These are phyloP conservation scores for Actias luna DNA, from an alignment of 2,888 invertebrate species.

Conservation along the genomic window DNA sequence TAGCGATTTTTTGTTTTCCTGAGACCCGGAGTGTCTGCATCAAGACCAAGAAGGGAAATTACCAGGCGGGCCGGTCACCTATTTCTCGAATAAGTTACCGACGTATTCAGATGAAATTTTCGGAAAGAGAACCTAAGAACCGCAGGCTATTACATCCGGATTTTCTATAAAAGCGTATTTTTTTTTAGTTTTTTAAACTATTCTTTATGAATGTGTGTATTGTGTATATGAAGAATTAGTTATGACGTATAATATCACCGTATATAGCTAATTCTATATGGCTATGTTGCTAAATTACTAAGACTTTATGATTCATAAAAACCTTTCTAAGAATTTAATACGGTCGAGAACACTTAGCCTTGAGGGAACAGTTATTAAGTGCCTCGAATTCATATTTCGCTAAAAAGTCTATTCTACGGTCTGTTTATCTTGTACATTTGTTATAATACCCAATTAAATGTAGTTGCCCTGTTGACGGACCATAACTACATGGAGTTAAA, in stretches of 20 bases:
- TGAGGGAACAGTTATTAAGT: constrained; percentile 9
- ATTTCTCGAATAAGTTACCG: too few species aligned
- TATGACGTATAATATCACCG: background rate
- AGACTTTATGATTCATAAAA: constrained; percentile 23
- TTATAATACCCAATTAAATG: constrained; percentile 46
- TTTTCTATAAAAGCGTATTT: too few species aligned
- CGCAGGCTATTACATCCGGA: too few species aligned
- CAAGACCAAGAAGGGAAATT: too few species aligned
- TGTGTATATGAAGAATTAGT: background rate
- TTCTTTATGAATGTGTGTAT: background rate
- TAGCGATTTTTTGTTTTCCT: too few species aligned
- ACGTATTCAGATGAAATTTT: too few species aligned
- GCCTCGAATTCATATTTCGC: constrained; percentile 9
- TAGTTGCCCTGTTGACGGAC: constrained; percentile 39
- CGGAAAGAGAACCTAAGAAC: too few species aligned
- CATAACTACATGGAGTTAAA: constrained; percentile 35
- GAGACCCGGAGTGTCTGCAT: too few species aligned
- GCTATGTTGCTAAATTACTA: background rate
- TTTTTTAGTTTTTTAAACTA: too few species aligned
- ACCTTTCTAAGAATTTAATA: background rate
- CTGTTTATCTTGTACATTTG: constrained; percentile 46
- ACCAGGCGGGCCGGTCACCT: too few species aligned
- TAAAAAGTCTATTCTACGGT: constrained; percentile 42
- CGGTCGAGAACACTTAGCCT: constrained; percentile 15
- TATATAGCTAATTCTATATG: background rate